These are phyloP conservation scores for Caenorhabditis tropicalis DNA, from an alignment of 1,140 invertebrate species.

Conservation along the genomic window DNA sequence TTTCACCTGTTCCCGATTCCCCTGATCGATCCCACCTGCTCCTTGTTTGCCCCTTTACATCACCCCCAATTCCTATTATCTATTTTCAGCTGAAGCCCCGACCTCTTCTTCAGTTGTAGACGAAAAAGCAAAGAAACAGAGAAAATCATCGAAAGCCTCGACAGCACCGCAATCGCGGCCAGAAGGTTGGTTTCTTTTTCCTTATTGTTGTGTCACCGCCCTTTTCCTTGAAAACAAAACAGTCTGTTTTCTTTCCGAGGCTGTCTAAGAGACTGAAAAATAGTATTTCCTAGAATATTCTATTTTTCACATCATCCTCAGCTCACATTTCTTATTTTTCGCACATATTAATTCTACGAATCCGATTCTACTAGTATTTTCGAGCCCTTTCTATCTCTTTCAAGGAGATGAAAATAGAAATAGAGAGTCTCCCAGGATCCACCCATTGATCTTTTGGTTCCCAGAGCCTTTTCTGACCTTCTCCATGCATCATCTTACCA, in stretches of 20 bases:
- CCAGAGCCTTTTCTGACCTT: not conserved
- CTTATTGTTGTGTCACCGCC: too few relatives aligned
- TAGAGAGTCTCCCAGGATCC: not conserved
- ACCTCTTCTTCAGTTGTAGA: not conserved
- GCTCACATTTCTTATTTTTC: not conserved
- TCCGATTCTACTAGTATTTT: not conserved
- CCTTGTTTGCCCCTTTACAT: not conserved
- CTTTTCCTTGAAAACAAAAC: not conserved
- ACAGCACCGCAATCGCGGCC: not conserved
- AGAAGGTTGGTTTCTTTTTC: conserved; percentile 14
- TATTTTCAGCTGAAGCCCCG: conserved; percentile 31
- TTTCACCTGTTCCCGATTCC: not conserved
- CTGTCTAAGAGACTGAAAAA: too few relatives aligned
- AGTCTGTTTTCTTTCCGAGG: too few relatives aligned
- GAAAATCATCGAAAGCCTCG: conserved; percentile 31
- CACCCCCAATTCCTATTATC: not conserved
- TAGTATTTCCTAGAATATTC: not conserved
- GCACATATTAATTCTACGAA: not conserved
- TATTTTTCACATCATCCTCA: not conserved
- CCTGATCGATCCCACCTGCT: not conserved
- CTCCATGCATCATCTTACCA: not conserved
- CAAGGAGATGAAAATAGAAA: not conserved
- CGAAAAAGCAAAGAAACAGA: conserved; percentile 6
- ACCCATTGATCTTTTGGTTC: not conserved
- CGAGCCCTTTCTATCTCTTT: not conserved